Conservation (phyloP, 2,113 vertebrate genomes). For the Varanus salvator region DNA sequence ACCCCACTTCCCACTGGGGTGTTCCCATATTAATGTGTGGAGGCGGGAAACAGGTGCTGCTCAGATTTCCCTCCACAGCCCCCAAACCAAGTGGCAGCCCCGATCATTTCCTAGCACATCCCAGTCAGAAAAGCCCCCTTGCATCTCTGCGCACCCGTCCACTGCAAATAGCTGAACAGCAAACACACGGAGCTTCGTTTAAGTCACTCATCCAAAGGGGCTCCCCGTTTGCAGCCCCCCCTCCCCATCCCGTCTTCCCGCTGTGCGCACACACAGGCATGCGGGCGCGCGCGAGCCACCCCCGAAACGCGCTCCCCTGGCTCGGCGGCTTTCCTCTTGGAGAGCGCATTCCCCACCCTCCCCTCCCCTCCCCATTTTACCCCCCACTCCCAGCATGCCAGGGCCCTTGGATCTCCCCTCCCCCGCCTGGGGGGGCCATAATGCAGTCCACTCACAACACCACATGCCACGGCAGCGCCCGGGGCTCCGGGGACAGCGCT, state of each 20-base stretch:
- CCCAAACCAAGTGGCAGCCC: no score
- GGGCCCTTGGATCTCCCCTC: neutral
- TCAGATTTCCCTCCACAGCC: neutral
- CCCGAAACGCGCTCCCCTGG: no score
- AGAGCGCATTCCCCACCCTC: neutral
- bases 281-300: no score
- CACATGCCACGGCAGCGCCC: neutral
- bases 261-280: no score
- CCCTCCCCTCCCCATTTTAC: neutral
- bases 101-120: neutral
- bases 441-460: slow-evolving; percentile 23
- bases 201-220: neutral
- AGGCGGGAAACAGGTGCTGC: no score
- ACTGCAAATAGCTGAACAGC: neutral
- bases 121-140: neutral
- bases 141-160: fast-evolving
- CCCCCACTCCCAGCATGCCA: neutral
- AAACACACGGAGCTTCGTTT: neutral
- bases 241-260: no score
- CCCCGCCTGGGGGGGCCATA: neutral
- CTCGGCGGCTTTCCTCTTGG: no score
- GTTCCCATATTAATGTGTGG: neutral
- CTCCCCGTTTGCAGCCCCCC: neutral
- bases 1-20: neutral
- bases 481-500: neutral